Evolutionary conservation across 2,113 vertebrate genomes (phyloP), one percentile per base, ranked within the genome.

Genomic region (Apistogramma diplotaenia): DNA sequence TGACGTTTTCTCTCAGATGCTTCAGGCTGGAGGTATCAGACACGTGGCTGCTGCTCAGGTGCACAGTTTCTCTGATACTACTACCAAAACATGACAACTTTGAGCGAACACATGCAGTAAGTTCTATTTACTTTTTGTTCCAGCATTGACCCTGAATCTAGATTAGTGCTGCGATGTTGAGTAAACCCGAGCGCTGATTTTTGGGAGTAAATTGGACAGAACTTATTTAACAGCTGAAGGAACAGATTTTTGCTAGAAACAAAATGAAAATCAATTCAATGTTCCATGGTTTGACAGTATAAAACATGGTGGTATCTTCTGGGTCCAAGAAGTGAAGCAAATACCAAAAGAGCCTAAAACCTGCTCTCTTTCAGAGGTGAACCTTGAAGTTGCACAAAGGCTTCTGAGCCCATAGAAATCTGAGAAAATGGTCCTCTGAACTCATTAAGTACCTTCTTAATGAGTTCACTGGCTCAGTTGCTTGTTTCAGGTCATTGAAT

Each of bases 1-100:
- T 94, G 74, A 94, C 87, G 16, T 33, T 51, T 11, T 94, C 95
- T 80, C 95, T 95, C 78, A 95, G 94, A 88, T 96, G 94, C 89
- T 95, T 94, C 88, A 87, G 94, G 37, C 60, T 0, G 57, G 59
- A 74, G 95, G 96, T 58, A 56, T 92, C 75, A 73, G 94, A 57
- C 96, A 94, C 81, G 78, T 94, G 55, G 93, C 94, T 78, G 93
- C 92, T 10, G 37, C 7, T 6, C 19, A 74, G 11, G 6, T 58
- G 40, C 46, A 31, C 6, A 21, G 74, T 1, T 31, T 78, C 33
- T 76, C 82, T 21, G 82, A 86, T 5, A 31, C 15, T 2, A n/a
- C 61, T 62, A 33, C 18, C 10, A 21, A 57, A 23, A 29, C 62
- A 5, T 89, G 61, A 90, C 5, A 2, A 10, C 57, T 13, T 3